Base-by-base conservation (phyloP, 2,113 vertebrate genomes). In the Stictonetta naevosa region DNA sequence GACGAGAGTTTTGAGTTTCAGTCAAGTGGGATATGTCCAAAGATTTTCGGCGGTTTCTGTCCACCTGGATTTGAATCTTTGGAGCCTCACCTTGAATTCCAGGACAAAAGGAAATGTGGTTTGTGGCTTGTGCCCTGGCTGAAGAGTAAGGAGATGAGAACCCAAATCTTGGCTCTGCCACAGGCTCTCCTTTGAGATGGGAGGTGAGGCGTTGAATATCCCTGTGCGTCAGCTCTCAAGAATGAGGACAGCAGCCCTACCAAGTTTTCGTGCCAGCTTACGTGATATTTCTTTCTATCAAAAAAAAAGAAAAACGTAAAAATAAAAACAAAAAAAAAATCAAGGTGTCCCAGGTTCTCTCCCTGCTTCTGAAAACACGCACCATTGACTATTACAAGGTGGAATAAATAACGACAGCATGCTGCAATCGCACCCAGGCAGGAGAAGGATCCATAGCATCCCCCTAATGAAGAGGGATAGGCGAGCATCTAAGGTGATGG, bases 61-160 rank as follows among this genome's bases (percentile, higher is more conserved):
- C 56, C 92, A 76, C 89, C 72, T 83, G 81, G 77, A 29, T 50
- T 86, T 38, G 63, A 55, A 73, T 82, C 71, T 75, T 58, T 68
- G 64, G 42, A 81, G n/a, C 64, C 31, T 92, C 86, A 88, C 92
- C 90, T 95, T 90, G 82, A 90, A 92, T 90, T 92, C 86, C 92
- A 95, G 86, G 95, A 94, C 83, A 90, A 94, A 90, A 88, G 79
- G 94, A 90, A 92, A 76, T 72, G 69, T 87, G 90, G 86, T 77
- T 81, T 92, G 94, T 86, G 94, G 92, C 67, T 88, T 82, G 26
- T 67, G 83, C 53, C 74, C 69, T 90, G 64, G 92, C 80, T 82
- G 69, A 78, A 91, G 53, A 84, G 53, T 60, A 62, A 90, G 92
- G 74, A 73, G 90, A 87, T 90, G 92, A 94, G 83, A 76, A 92